Base-by-base conservation (phyloP, 2,797 vertebrate species). In the Hydrocynus forskahlii region DNA sequence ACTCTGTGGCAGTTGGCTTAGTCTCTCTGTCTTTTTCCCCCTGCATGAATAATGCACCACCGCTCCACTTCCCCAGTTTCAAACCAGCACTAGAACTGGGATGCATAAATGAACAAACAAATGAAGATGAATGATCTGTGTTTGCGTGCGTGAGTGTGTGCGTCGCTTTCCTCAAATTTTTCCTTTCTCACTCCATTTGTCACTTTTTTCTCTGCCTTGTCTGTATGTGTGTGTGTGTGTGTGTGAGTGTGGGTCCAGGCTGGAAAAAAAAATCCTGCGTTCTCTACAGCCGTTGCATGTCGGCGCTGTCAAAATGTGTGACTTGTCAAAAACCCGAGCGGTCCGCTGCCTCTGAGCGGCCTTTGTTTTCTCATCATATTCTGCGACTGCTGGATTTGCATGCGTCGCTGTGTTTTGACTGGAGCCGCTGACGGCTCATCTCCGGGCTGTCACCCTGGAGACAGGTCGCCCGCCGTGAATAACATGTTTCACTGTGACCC, bases 41-140 rank as follows among this genome's bases (percentile, higher is more conserved):
- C n/a, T 17, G 50, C 78, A 87, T 82, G 54, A 87, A 84, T 85
- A 82, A 85, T 84, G 80, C 55, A 85, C 38, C 67, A 55, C 23
- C 55, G 71, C 45, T 82, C 75, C 59, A 81, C 75, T 87, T 85
- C 75, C 73, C 50, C 64, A 80, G 43, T 80, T 82, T 85, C 70
- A 69, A 64, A 2, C 3, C 80, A 38, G 45, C 50, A 21, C 45
- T 63, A 76, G 71, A 64, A 79, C 72, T 77, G 63, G 63, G 80
- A 71, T 10, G 10, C 48, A 71, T 62, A 68, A 83, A 81, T 68
- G 55, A 71, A 60, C 35, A 69, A 62, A 75, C 70, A 79, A 79
- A 81, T 72, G 43, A 55, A 81, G 79, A 76, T 57, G 48, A 55
- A 70, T 29, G 55, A 71, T 55, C 29, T 62, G 16, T 67, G 10